phyloP scores from a whole-genome alignment of 2,113 vertebrate genomes.

The Scalopus aquaticus region DNA sequence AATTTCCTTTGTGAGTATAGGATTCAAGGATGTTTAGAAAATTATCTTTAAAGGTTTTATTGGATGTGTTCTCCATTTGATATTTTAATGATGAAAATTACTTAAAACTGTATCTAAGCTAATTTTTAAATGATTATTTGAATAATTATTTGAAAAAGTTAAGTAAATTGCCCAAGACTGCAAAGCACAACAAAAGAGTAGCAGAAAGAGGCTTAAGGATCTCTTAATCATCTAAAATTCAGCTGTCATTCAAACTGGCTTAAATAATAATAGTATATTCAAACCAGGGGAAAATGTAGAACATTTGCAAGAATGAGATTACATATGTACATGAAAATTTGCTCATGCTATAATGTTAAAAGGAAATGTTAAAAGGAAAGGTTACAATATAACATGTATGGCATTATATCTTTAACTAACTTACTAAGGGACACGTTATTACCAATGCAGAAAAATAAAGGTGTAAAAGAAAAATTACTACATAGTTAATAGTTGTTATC shows the following conservation, averaged over 20 bases:
- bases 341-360: not conserved
- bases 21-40: not conserved
- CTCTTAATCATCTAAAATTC: not conserved
- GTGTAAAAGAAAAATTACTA: not conserved
- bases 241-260: not conserved
- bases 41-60: not conserved
- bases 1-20: not conserved
- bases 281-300: not conserved
- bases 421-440: not conserved
- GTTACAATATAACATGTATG: not conserved
- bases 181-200: not conserved
- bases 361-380: not conserved
- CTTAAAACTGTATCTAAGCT: not conserved
- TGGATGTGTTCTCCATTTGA: not conserved
- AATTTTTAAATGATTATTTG: not conserved
- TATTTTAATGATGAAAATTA: conserved; percentile 28
- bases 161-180: not conserved
- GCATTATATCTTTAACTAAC: not conserved
- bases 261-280: not conserved
- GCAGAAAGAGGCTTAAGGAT: not conserved
- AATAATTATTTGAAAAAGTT: not conserved
- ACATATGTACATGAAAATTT: not conserved
- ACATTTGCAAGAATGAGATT: not conserved
- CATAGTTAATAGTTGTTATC: not conserved
- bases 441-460: not conserved